Evolutionary conservation across 2,797 vertebrate species (phyloP), one percentile per base, ranked within the genome.

Genomic region (Trematomus bernacchii): DNA sequence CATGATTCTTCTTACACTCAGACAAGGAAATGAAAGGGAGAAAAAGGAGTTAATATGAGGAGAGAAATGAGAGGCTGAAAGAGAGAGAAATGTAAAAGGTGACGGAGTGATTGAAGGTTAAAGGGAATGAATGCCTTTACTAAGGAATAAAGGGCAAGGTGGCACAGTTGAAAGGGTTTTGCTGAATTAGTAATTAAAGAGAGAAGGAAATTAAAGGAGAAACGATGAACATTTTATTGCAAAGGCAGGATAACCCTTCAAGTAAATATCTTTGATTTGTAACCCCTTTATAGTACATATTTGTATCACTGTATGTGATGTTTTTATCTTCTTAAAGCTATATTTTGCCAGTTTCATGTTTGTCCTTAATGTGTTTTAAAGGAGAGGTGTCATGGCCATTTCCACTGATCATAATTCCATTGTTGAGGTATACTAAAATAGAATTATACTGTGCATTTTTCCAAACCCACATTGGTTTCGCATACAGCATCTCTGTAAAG

Each of bases 81-180:
- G 46, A 18, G 7, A 62, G 58, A 33, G 46, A 51, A 75, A 43
- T 44, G 33, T 50, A 76, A 71, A 79, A 51, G 18, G 69, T 79
- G 71, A 57, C 46, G 58, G 18, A 6, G 3, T 60, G 75, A 71
- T 23, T 46, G 46, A 77, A 81, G 59, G 62, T 73, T 53, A 30
- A 48, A 1, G 33, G 65, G 53, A 63, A 75, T 37, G 23, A 84
- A 82, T 80, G 80, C 15, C 30, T 84, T 6, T 46, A 23, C 71
- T 58, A 83, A 74, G 76, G 48, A 80, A 76, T 76, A 66, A 77
- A 77, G 69, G 83, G 67, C 19, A 59, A 47, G 51, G 69, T 52
- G 44, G 80, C 66, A 47, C 15, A 58, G 66, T 73, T 53, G 51
- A 0, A 30, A 80, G 67, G 66, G 23, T 54, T 81, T 55, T 12